Conservation (phyloP, 2,113 vertebrate genomes). For the Philantomba maxwellii region DNA sequence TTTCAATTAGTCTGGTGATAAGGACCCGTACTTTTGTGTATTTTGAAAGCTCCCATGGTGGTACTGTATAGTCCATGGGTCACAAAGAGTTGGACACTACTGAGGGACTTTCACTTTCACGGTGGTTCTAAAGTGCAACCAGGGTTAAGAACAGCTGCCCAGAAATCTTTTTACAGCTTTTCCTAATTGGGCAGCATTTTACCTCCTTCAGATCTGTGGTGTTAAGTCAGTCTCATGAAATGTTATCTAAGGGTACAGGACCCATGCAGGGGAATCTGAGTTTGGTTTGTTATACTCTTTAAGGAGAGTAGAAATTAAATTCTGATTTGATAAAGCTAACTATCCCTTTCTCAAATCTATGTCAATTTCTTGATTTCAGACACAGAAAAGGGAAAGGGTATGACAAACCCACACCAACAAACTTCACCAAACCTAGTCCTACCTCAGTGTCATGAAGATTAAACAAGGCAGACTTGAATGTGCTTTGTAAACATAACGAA, state of each 20-base stretch:
- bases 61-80: neutral
- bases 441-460: neutral
- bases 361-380: conserved; percentile 2
- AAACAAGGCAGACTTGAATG: neutral
- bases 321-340: neutral
- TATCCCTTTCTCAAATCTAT: neutral
- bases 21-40: neutral
- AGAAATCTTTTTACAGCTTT: neutral
- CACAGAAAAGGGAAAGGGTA: neutral
- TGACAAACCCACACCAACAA: neutral
- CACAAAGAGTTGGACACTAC: neutral
- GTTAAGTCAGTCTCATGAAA: neutral
- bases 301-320: neutral
- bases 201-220: neutral
- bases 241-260: neutral
- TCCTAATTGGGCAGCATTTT: neutral
- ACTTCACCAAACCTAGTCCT: neutral
- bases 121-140: neutral
- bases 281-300: neutral
- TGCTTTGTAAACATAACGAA: neutral
- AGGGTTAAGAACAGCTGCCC: neutral
- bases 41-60: neutral
- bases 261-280: neutral
- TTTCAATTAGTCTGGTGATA: neutral
- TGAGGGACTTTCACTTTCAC: neutral